Base-by-base conservation (phyloP, 2,888 invertebrate genomes). In the Volucella inanis region DNA sequence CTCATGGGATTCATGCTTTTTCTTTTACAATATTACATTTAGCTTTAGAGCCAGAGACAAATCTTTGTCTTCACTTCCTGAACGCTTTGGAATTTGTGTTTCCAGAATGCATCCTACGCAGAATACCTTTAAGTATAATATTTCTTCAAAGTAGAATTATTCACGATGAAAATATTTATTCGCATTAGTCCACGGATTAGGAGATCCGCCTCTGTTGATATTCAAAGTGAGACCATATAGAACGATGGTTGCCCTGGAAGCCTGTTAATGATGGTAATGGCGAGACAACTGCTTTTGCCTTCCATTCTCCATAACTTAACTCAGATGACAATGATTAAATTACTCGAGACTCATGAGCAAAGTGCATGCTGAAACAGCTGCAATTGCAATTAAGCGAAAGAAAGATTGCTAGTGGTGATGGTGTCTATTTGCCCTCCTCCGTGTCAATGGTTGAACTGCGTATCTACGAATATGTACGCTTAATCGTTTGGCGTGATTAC, bases 261-360 rank as follows among this genome's bases (percentile, higher is more conserved):
- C 52, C 62, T 62, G 47, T 62, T 62, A 49, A 64, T 55, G n/a
- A n/a, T 72, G 54, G 52, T 47, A 49, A 64, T 55, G n/a, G 38
- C 47, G 22, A n/a, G 47, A 62, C 72, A 43, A 52, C 31, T 72
- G 11, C 43, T 18, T 52, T 64, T 61, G 31, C 39, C 45, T 64
- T 54, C 74, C 47, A 31, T 62, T 52, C 54, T 38, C 12, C 22
- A 57, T 55, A 65, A 74, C 47, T 74, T 49, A 79, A 59, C 72
- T 50, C 78, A 64, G n/a, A 52, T 61, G 72, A 72, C 65, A 72
- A 72, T 79, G 78, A 79, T 72, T 79, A 59, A 72, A 79, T 65
- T 59, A 72, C 57, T 59, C 59, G 31, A 12, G 31, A 57, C 57
- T 43, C 14, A 14, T 55, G 59, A 55, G 64, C 49, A 41, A 74